Evolutionary conservation across 2,888 invertebrate genomes (phyloP).

Genomic region (Scaptomyza cyrtandrae): DNA sequence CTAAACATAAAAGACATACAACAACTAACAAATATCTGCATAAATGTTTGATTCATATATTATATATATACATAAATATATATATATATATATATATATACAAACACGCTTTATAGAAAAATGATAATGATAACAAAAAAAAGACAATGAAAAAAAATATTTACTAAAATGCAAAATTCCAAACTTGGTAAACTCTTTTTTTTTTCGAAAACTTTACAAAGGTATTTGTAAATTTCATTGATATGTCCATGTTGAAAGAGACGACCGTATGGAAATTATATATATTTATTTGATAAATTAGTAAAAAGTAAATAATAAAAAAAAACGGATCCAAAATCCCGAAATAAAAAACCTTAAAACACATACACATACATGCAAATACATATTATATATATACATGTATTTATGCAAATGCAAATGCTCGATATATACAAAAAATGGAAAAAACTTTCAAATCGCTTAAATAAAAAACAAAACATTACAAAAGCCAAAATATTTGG

Average conservation of each 20-base stretch:
- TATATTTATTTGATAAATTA: conserved; percentile 69
- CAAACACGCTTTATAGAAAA: conserved; percentile 53
- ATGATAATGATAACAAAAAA: conserved; percentile 3
- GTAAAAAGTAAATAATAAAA: conserved; percentile 28
- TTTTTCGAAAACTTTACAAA: conserved; percentile 38
- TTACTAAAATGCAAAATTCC: conserved; percentile 52
- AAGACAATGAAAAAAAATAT: conserved; percentile 38
- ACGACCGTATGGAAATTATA: conserved; percentile 48
- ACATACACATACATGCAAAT: conserved; percentile 30
- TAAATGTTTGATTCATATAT: conserved; percentile 63
- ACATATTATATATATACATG: conserved; percentile 44
- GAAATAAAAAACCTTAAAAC: conserved; percentile 10
- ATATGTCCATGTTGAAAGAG: conserved; percentile 59
- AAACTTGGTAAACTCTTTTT: conserved; percentile 29
- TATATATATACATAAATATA: conserved; percentile 5
- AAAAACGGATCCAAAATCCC: neutral
- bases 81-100: conserved; percentile 34
- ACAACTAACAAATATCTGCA: conserved; percentile 32
- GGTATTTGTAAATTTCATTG: conserved; percentile 67
- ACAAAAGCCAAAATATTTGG: conserved; percentile 37
- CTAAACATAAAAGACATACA: conserved; percentile 29
- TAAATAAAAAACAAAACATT: conserved; percentile 63
- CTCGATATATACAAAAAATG: conserved; percentile 64
- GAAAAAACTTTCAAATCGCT: conserved; percentile 73
- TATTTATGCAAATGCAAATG: conserved; percentile 65